Percentiles rank a stretch among this genome's conserved stretches.
Conservation (phyloP, 2,888 invertebrate species). For the Zygogramma bicolorata region DNA sequence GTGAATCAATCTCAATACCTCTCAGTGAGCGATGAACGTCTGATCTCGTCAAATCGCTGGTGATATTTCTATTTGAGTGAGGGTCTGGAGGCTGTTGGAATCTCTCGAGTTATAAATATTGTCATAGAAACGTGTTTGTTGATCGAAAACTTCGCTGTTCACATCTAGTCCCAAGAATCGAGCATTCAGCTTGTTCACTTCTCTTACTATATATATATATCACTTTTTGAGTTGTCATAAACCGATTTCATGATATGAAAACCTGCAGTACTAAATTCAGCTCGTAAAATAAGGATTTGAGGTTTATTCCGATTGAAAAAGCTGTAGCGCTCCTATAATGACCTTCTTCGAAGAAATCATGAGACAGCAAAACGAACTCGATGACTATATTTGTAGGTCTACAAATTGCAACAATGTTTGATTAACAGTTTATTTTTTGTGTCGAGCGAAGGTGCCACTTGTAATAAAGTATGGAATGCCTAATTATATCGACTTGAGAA, state of each 20-base stretch:
- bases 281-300: background rate
- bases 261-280: background rate
- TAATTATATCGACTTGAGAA: background rate
- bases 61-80: too few relatives aligned
- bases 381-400: background rate
- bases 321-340: background rate
- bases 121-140: too few relatives aligned
- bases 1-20: too few relatives aligned
- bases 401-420: slow-evolving; percentile 5
- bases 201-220: background rate
- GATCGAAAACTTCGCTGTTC: too few relatives aligned
- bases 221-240: background rate
- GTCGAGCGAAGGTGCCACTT: background rate
- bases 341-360: background rate
- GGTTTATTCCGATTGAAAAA: background rate
- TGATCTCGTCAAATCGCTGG: too few relatives aligned
- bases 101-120: too few relatives aligned
- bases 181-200: background rate
- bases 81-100: too few relatives aligned
- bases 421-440: background rate
- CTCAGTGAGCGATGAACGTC: too few relatives aligned
- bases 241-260: background rate
- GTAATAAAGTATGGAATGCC: slow-evolving; percentile 6
- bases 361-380: background rate
- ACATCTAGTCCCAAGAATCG: too few relatives aligned